Evolutionary conservation across 2,888 invertebrate genomes (phyloP), one percentile per base, ranked within the genome.

Genomic region (Uloborus plumipes): DNA sequence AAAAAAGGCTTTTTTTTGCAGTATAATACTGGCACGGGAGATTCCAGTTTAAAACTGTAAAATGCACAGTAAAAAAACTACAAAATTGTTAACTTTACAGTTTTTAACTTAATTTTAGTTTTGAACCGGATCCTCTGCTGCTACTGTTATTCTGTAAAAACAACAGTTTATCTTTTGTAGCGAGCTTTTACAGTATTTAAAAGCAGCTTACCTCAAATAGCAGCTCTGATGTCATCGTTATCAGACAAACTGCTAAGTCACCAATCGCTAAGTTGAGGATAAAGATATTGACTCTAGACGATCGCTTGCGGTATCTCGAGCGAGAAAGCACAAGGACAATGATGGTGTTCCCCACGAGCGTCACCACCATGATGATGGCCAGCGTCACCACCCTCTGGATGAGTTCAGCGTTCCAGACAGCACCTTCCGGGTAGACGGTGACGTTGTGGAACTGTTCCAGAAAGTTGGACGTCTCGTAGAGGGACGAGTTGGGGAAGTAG

Each of bases 181-280:
- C n/a, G n/a, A n/a, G n/a, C n/a, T n/a, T n/a, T n/a, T n/a, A 26
- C 26, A 26, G 2, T 26, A 4, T 26, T 3, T 26, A 26, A 26
- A 26, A 59, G 1, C 6, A 15, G 13, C 74, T 84, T 77, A 87
- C 87, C 72, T 89, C 89, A 85, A 90, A 89, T 1, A 90, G 81
- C 9, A 90, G 88, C 80, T 90, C 90, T 0, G 89, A 89, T 11
- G 89, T 88, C 89, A 90, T 90, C 1, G 89, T 89, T 69, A 89
- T 88, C 59, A 87, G 86, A 80, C 89, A 89, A 11, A 90, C 89
- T 0, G 89, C 87, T 26, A 90, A 86, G 85, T 90, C 90, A 0
- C 89, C 90, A 9, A 89, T 86, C 1, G 90, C 90, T 55, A 90
- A 86, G 84, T 90, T 89, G 47, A 90, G 87, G 74, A 90, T 90